Evolutionary conservation across 2,797 vertebrate genomes (phyloP), one percentile per base, ranked within the genome.

Genomic region (Ptychadena robeensis): DNA sequence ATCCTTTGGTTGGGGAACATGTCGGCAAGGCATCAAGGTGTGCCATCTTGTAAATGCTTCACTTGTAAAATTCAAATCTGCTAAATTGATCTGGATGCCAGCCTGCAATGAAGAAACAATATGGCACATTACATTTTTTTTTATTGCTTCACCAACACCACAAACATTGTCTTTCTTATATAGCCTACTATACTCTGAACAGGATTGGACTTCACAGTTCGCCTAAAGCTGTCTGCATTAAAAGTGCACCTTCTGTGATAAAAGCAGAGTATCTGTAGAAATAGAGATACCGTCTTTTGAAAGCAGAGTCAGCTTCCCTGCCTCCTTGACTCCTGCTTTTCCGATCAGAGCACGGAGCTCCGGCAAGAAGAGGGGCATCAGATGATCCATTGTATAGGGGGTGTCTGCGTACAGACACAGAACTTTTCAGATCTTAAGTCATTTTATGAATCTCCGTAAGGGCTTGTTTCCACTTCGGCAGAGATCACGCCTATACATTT

Each of bases 51-150:
- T 91, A 82, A 87, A 90, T 48, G 88, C 88, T 68, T 92, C 92
- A 30, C 61, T 87, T 73, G 86, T 89, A 87, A 92, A 90, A 0
- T 88, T 87, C 34, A 94, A 10, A 75, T 94, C 92, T 53, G 92
- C 92, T 87, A 96, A 85, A 72, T 91, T 93, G 83, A 95, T 91
- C 73, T 94, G 94, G 71, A 88, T 93, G 67, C 93, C 93, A 44
- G 92, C 92, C 95, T 96, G 82, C 1, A 77, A 4, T 75, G 86
- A 63, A 85, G 72, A 83, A 83, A 79, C 37, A 72, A 53, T 1
- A 73, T 71, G 34, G 79, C 2, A 64, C 11, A 67, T 48, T 71
- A 72, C 9, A 18, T 81, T 76, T 2, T 30, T 38, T 40, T 78
- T 9, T 37, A 82, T 35, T 53, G 67, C 76, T 75, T 75, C n/a